A percentile compares a stretch with the other conserved stretches of the same genome.
Conservation (phyloP, 2,888 invertebrate genomes). For the Netelia fuscicornis region DNA sequence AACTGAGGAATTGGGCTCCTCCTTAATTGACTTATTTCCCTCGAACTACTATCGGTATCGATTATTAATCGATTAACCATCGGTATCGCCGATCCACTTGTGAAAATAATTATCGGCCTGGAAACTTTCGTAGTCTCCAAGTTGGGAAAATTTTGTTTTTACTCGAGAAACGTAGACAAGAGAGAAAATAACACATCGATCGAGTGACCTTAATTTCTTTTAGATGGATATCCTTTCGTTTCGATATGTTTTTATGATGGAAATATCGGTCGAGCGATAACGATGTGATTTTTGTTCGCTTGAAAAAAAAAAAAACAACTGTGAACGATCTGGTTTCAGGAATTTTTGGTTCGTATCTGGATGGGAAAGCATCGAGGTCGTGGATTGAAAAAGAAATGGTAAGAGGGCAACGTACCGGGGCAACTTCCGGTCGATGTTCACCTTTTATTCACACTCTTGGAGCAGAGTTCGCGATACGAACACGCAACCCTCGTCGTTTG, state of each 20-base stretch:
- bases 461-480: constrained; percentile 51
- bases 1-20: background rate
- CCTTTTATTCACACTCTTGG: constrained; percentile 51
- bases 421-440: constrained; percentile 65
- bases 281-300: no score
- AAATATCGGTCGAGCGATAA: no score
- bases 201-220: no score
- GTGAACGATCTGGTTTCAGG: background rate
- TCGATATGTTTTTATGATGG: no score
- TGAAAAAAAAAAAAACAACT: no score
- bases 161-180: background rate
- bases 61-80: constrained; percentile 3
- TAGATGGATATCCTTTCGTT: no score
- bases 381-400: background rate
- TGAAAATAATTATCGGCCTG: background rate
- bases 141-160: background rate
- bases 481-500: constrained; percentile 60
- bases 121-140: no score
- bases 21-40: constrained; percentile 30
- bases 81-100: background rate
- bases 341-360: background rate
- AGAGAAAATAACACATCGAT: no score
- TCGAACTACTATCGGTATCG: background rate
- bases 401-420: constrained; percentile 64
- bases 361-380: no score